These are phyloP conservation scores for Barypeithes pellucidus DNA, from an alignment of 2,888 invertebrate species.

Conservation along the genomic window DNA sequence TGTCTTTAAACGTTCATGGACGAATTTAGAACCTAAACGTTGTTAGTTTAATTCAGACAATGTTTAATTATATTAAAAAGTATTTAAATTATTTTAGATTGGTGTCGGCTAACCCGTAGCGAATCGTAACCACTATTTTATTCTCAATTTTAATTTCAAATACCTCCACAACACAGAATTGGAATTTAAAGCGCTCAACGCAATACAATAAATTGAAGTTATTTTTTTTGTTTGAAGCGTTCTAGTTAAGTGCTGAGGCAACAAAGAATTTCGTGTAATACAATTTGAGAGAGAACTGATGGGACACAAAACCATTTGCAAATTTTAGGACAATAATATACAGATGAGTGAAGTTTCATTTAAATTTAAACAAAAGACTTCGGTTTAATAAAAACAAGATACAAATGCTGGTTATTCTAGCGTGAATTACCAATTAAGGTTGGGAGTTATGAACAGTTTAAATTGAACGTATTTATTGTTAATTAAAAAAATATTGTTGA, in stretches of 20 bases:
- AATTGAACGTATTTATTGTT: no score
- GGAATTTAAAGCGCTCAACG: constrained; percentile 1
- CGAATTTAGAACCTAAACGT: no score
- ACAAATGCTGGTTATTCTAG: neutral
- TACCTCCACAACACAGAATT: neutral
- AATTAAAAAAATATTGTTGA: no score
- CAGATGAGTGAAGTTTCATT: constrained; percentile 15
- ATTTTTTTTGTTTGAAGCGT: neutral
- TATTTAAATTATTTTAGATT: neutral
- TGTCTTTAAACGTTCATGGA: no score
- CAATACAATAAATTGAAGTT: constrained; percentile 11
- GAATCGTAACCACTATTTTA: neutral
- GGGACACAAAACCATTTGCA: constrained; percentile 32
- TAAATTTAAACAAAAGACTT: constrained; percentile 19
- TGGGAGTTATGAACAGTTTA: neutral
- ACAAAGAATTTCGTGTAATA: constrained; percentile 29
- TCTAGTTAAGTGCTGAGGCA: neutral
- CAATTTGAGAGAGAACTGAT: constrained; percentile 31
- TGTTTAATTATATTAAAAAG: neutral
- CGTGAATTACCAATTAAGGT: neutral
- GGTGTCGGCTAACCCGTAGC: neutral
- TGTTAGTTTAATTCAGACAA: neutral
- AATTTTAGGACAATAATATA: constrained; percentile 28
- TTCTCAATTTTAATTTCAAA: constrained; percentile 15
- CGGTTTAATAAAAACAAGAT: constrained; percentile 12